Conservation (phyloP, 1,140 invertebrate genomes). For the Hycleus phaleratus region DNA sequence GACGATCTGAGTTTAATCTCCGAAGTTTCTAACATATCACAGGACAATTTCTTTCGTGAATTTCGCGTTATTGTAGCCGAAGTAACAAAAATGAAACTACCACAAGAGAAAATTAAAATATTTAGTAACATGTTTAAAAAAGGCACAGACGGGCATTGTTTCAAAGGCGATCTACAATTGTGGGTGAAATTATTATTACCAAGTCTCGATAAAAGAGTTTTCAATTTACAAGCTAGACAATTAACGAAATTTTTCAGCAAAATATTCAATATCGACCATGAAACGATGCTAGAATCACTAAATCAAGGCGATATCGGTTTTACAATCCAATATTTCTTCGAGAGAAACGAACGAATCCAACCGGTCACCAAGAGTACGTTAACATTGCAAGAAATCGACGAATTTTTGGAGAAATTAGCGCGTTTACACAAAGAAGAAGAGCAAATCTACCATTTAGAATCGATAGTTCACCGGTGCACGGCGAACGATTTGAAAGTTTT, state of each 20-base stretch:
- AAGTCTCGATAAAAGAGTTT: slow-evolving; percentile 71
- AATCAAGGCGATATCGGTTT: slow-evolving; percentile 86
- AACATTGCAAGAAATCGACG: slow-evolving; percentile 70
- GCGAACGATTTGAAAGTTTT: slow-evolving; percentile 79
- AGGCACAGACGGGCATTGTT: slow-evolving; percentile 57
- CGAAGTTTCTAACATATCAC: too few species aligned
- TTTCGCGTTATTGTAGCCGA: too few species aligned
- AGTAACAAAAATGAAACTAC: slow-evolving; percentile 56
- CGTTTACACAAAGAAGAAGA: slow-evolving; percentile 83
- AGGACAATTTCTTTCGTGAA: too few species aligned
- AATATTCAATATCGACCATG: slow-evolving; percentile 64
- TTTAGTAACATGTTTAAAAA: slow-evolving; percentile 62
- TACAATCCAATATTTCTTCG: slow-evolving; percentile 76
- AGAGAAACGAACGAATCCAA: slow-evolving; percentile 51
- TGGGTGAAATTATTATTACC: slow-evolving; percentile 83
- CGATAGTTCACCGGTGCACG: slow-evolving; percentile 69
- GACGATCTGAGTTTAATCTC: too few species aligned
- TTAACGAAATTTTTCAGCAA: slow-evolving; percentile 81
- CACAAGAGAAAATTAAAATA: slow-evolving; percentile 68
- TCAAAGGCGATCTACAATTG: slow-evolving; percentile 69
- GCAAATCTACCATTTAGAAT: slow-evolving; percentile 65
- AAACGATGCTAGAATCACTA: slow-evolving; percentile 77
- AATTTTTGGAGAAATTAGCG: slow-evolving; percentile 63
- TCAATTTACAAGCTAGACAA: slow-evolving; percentile 89
- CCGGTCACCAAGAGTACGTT: slow-evolving; percentile 63